Base-by-base conservation (phyloP, 1,140 invertebrate genomes). In the Drosophila bipectinata region DNA sequence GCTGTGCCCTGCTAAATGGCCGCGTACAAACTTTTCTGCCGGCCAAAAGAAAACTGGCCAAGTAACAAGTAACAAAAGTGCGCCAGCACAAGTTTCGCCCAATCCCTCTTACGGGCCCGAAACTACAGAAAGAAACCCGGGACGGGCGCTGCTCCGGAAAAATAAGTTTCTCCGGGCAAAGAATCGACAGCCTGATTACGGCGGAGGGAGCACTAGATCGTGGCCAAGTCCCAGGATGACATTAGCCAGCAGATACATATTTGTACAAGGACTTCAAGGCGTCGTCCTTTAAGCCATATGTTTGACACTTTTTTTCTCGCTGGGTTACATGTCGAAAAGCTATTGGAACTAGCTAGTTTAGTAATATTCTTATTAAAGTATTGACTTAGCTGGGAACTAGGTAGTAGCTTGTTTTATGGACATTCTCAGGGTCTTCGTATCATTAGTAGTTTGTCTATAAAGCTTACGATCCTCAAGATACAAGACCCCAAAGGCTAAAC, bases 31-130 rank as follows among this genome's bases (percentile, higher is more conserved):
- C 49, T 56, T 69, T 56, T 41, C 21, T 68, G 66, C 49, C 63
- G 66, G 41, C 62, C 62, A 55, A 69, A 56, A 34, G 21, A 63
- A 56, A 67, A 67, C 66, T 54, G 63, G 62, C 66, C 62, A 56
- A 48, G 62, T 55, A 68, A 37, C 66, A 56, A 69, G 66, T 69
- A 69, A 56, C 51, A 69, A 68, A 68, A 69, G 49, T 68, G 39
- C 64, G 64, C 48, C 61, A 54, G 49, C 62, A 37, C 63, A 69
- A 69, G 62, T 69, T 69, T 56, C 26, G 30, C 10, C 9, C 3
- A n/a, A 10, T 4, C n/a, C 34, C 34, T 37, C 34, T 37, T 37
- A 37, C 34, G 34, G 9, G 32, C 8, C 26, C 5, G 10, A 12
- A 37, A 37, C 34, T 37, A 24, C 39, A 15, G 24, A 21, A 8